phyloP scores from a whole-genome alignment of 2,888 invertebrate genomes.

The Galerucella nymphaeae region DNA sequence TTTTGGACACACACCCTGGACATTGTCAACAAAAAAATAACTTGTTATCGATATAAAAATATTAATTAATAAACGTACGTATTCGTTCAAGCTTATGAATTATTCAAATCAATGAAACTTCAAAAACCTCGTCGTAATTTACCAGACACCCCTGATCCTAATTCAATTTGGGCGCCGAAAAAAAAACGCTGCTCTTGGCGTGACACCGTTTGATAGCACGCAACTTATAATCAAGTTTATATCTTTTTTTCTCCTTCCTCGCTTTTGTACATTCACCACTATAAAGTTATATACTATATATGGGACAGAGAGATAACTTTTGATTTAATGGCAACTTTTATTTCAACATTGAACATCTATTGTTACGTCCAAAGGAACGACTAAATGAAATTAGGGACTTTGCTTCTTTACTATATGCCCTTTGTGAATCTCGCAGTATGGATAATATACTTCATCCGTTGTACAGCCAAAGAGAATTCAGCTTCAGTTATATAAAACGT shows the following conservation, averaged over 20 bases:
- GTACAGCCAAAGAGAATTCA: background rate
- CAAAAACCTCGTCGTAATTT: constrained; percentile 18
- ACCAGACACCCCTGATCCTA: constrained; percentile 18
- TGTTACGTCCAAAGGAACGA: constrained; percentile 20
- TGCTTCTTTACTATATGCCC: constrained; percentile 16
- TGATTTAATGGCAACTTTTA: constrained; percentile 39
- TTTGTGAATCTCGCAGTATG: constrained; percentile 12
- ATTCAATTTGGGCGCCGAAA: constrained; percentile 26
- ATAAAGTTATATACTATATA: constrained; percentile 30
- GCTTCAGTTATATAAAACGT: constrained; percentile 11
- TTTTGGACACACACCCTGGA: too few relatives aligned
- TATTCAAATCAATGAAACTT: constrained; percentile 24
- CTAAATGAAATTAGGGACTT: constrained; percentile 33
- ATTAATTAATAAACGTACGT: background rate
- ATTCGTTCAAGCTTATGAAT: constrained; percentile 2
- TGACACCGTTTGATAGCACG: constrained; percentile 25
- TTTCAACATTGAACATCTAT: constrained; percentile 33
- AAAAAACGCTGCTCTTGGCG: constrained; percentile 23
- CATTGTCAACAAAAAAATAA: background rate
- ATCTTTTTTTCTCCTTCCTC: constrained; percentile 27
- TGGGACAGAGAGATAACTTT: constrained; percentile 36
- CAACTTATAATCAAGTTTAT: constrained; percentile 34
- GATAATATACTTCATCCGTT: constrained; percentile 16
- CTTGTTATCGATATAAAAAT: background rate
- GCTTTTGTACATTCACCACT: constrained; percentile 31